Evolutionary conservation across 2,888 invertebrate genomes (phyloP).

Genomic region (Psylliodes chrysocephalus): DNA sequence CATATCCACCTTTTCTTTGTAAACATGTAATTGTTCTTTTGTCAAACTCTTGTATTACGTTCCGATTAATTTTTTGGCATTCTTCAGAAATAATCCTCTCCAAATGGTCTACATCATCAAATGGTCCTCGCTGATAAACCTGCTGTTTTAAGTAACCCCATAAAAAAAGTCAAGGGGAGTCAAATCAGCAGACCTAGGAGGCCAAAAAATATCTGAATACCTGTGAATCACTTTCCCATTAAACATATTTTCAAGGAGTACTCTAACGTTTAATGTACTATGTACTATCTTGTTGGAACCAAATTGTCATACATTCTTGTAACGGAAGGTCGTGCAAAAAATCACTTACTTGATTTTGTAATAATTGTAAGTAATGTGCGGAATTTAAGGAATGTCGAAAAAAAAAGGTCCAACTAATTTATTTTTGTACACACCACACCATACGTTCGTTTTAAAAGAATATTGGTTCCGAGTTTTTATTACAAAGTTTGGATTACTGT

Average conservation of each 20-base stretch:
- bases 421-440: not conserved
- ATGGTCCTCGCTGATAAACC: conserved; percentile 9
- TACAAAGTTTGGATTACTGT: not conserved
- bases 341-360: not conserved
- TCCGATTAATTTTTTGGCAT: conserved; percentile 10
- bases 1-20: conserved; percentile 22
- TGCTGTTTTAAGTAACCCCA: conserved; percentile 9
- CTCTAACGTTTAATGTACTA: not conserved
- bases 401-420: not conserved
- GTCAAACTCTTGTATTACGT: not conserved
- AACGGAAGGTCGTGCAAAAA: not conserved
- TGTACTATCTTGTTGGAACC: not conserved
- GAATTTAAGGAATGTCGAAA: not conserved
- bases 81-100: conserved; percentile 16
- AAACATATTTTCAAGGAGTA: not conserved
- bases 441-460: too few species aligned
- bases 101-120: conserved; percentile 9
- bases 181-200: not conserved
- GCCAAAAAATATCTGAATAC: not conserved
- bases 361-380: too few species aligned
- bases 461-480: not conserved
- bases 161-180: conserved; percentile 4
- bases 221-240: not conserved
- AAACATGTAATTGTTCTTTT: conserved; percentile 22
- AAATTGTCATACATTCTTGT: not conserved